Base-by-base conservation (phyloP, 2,797 vertebrate species). In the Premnoplex brunnescens region DNA sequence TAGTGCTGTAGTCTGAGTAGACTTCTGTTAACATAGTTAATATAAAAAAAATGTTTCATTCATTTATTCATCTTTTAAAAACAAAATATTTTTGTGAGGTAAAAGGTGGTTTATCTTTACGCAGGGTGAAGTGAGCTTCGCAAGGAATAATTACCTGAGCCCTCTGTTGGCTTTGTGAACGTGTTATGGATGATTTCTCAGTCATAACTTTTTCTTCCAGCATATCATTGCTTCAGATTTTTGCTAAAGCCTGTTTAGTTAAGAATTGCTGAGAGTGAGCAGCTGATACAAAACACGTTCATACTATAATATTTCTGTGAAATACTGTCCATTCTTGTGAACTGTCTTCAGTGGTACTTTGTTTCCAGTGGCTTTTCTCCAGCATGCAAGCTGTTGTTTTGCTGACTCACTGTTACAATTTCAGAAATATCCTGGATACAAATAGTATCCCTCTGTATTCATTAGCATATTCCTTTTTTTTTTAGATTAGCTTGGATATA, bases 301-400 rank as follows among this genome's bases (percentile, higher is more conserved):
- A 32, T 69, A 73, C 36, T 43, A 48, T 24, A 87, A 37, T 56
- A 71, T 81, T 83, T 90, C 32, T 81, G 64, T 77, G 80, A 84
- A 86, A 60, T 73, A 14, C 52, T 69, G 36, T 84, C 49, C 48
- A 26, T 81, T 80, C 34, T 83, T 64, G 18, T 80, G 58, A 80
- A 34, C 64, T 91, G 14, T 80, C 26, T 90, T 85, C 83, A 82
- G 52, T 54, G 22, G 17, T 72, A 19, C 4, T 88, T 95, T 83
- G 56, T 94, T 96, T 87, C 71, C 41, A 24, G 36, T 90, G 77
- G 39, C 85, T 92, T 88, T 92, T 87, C 49, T 91, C 26, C 41
- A 87, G 32, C 60, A 34, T 43, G 36, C n/a, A 89, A 85, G 46
- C 43, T 14, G 4, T 79, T 95, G 55, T 66, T 95, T 93, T 93